Percentiles rank a stretch among this genome's conserved stretches.
Conservation (phyloP, 1,140 invertebrate species). For the Aphelinus atriplicis region DNA sequence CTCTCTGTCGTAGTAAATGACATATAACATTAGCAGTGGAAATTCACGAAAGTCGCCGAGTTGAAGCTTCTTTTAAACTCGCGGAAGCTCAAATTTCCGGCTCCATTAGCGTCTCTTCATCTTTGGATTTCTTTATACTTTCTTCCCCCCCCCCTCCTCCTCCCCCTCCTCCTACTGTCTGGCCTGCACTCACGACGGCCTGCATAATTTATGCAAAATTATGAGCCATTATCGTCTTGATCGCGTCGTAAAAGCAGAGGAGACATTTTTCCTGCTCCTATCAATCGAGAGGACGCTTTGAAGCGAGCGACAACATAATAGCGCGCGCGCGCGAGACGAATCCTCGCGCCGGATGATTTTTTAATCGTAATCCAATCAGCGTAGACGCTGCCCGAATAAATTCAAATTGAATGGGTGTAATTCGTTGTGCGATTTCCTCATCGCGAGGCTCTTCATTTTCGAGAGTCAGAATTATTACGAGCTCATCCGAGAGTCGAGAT, state of each 20-base stretch:
- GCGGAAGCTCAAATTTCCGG: conserved; percentile 26
- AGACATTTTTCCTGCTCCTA: conserved; percentile 32
- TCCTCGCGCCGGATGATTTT: too few relatives aligned
- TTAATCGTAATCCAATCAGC: too few relatives aligned
- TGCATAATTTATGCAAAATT: conserved; percentile 50
- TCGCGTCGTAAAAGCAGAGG: conserved; percentile 24
- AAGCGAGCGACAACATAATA: neutral
- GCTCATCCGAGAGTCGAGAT: too few relatives aligned
- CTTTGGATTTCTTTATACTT: neutral
- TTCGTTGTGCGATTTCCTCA: too few relatives aligned
- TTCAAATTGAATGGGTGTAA: too few relatives aligned
- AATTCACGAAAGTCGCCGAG: conserved; percentile 5
- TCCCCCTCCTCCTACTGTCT: conserved; percentile 31
- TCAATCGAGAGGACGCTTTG: neutral
- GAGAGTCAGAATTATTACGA: too few relatives aligned
- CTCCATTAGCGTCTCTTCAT: conserved; percentile 22
- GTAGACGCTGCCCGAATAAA: too few relatives aligned
- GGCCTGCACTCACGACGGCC: conserved; percentile 34
- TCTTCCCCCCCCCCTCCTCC: neutral
- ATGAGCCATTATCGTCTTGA: conserved; percentile 43
- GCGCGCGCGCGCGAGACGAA: conserved; percentile 24
- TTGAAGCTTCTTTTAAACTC: neutral
- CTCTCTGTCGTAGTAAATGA: conserved; percentile 9
- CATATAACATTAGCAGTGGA: conserved; percentile 1
- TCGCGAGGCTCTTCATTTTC: too few relatives aligned